Evolutionary conservation across 2,888 invertebrate genomes (phyloP), one percentile per base, ranked within the genome.

Genomic region (Pseudeuparius sepicola): DNA sequence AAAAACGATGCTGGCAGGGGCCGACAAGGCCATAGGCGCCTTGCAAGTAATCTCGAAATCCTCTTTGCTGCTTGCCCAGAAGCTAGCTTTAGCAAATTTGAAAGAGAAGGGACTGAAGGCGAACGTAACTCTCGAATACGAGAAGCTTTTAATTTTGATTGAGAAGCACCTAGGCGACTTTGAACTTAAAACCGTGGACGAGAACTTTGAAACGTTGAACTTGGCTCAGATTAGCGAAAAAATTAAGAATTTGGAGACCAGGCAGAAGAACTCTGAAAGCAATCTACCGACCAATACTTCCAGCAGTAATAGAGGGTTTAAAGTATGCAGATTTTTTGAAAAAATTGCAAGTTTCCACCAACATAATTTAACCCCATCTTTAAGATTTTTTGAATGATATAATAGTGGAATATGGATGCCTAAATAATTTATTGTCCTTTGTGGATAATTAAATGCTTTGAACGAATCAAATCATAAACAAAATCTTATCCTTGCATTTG

Each of bases 121-220:
- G 9, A 14, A 37, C 23, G 43, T 55, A n/a, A 56, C 48, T 44
- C 31, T 48, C 4, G 61, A 62, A 36, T 61, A 50, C 41, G 59
- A 62, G 31, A 58, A 54, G 46, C 44, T 64, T 24, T 40, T 56
- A 14, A 43, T 39, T 3, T 46, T 64, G 14, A 52, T 64, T 14
- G 61, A 64, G 27, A 54, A 50, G 31, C 63, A 64, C 44, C 31
- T 61, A 3, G 37, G 43, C 7, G 57, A 60, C 5, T 47, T 54
- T 11, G 61, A 61, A 18, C 20, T 45, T 3, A 59, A 57, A 17
- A 41, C 38, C 7, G 27, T 37, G 2, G 59, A 60, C 20, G 38
- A 34, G 20, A 28, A 15, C 20, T 24, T 20, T 20, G 36, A 43
- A 12, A 28, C 27, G 3, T 30, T 45, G n/a, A 50, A 47, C 26